A percentile compares a stretch with the other conserved stretches of the same genome.
phyloP scores from a whole-genome alignment of 1,140 invertebrate genomes.

The Mercenaria mercenaria region DNA sequence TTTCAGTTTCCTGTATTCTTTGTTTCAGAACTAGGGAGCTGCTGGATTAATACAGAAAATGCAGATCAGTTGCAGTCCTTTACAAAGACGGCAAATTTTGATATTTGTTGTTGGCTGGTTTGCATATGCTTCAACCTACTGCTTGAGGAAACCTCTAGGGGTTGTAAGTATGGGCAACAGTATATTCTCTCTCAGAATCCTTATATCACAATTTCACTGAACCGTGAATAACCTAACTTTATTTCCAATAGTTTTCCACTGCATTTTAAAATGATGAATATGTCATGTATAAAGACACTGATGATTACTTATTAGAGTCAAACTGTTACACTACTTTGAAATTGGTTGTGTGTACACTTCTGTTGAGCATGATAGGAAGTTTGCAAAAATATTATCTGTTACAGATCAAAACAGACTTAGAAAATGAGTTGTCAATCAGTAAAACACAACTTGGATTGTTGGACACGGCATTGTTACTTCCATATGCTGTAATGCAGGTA shows the following conservation, averaged over 20 bases:
- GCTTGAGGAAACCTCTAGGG: slow-evolving; percentile 87
- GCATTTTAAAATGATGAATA: too few relatives aligned
- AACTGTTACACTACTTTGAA: too few relatives aligned
- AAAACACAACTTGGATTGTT: slow-evolving; percentile 86
- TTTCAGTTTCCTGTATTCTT: background rate
- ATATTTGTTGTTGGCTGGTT: slow-evolving; percentile 86
- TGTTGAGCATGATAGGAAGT: too few relatives aligned
- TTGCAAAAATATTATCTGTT: too few relatives aligned
- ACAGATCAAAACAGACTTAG: slow-evolving; percentile 86
- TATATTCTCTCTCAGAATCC: too few relatives aligned
- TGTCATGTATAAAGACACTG: too few relatives aligned
- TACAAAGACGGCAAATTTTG: slow-evolving; percentile 77
- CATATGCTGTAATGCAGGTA: slow-evolving; percentile 87
- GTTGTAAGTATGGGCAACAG: slow-evolving; percentile 79
- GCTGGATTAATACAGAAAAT: background rate
- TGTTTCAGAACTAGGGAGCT: background rate
- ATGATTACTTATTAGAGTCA: too few relatives aligned
- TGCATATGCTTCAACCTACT: slow-evolving; percentile 86
- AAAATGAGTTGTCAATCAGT: slow-evolving; percentile 82
- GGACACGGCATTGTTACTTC: slow-evolving; percentile 87
- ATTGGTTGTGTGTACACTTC: too few relatives aligned
- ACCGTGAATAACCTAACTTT: too few relatives aligned
- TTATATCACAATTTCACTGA: too few relatives aligned
- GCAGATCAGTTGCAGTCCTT: slow-evolving; percentile 28
- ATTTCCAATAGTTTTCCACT: too few relatives aligned